These are phyloP conservation scores for Orchestia grillus DNA, from an alignment of 1,140 invertebrate genomes.

Conservation along the genomic window DNA sequence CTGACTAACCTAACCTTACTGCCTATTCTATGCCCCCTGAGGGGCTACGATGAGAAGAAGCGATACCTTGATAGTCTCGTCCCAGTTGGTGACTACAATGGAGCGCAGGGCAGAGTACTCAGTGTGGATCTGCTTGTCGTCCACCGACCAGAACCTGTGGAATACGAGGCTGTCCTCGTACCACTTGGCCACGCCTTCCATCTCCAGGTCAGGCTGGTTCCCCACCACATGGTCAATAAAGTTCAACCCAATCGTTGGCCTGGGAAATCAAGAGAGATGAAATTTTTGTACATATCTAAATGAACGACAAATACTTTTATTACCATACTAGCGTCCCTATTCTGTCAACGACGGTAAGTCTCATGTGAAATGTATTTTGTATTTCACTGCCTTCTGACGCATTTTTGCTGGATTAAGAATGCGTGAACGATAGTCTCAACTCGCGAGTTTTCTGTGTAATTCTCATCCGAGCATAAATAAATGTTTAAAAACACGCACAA, in stretches of 20 bases:
- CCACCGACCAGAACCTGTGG: constrained; percentile 99
- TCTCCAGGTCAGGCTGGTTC: constrained; percentile 93
- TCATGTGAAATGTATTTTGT: no score
- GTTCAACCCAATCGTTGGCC: constrained; percentile 76
- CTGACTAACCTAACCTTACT: no score
- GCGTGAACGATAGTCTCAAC: no score
- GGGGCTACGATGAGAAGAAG: not conserved
- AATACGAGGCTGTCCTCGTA: constrained; percentile 92
- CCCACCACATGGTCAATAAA: constrained; percentile 98
- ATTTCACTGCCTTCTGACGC: no score
- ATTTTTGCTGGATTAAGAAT: no score
- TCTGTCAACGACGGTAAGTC: no score
- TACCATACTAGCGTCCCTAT: no score
- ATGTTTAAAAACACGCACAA: no score
- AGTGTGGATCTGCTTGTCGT: constrained; percentile 95
- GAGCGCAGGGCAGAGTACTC: constrained; percentile 96
- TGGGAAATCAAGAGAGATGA: constrained; percentile 37
- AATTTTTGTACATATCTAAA: not conserved
- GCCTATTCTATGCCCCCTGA: no score
- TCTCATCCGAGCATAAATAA: no score
- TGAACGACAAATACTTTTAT: not conserved
- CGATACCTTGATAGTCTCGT: constrained; percentile 92
- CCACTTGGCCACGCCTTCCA: constrained; percentile 85
- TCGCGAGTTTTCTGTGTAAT: no score
- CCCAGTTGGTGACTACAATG: constrained; percentile 96